Percentiles rank a stretch among this genome's conserved stretches.
phyloP scores from a whole-genome alignment of 2,888 invertebrate genomes.

The Luperina testacea region DNA sequence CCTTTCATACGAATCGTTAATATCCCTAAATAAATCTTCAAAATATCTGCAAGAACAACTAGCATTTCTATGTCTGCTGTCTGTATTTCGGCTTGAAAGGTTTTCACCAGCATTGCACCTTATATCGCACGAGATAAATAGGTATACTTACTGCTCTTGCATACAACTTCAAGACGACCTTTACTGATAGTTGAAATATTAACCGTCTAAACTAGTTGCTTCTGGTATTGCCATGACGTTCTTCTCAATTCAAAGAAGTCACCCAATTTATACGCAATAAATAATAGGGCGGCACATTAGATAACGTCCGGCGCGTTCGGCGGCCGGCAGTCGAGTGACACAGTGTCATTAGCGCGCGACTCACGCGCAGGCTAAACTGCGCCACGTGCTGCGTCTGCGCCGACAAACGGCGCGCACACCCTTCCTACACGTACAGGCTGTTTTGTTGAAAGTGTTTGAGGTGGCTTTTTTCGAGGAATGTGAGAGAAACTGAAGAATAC shows the following conservation, averaged over 20 bases:
- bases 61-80: neutral
- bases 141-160: too few relatives aligned
- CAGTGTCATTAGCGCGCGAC: slow-evolving; percentile 84
- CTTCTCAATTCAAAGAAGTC: slow-evolving; percentile 39
- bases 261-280: slow-evolving; percentile 56
- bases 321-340: slow-evolving; percentile 74
- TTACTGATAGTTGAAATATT: neutral
- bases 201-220: neutral
- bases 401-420: slow-evolving; percentile 76
- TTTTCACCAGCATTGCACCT: neutral
- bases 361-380: slow-evolving; percentile 87
- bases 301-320: slow-evolving; percentile 70
- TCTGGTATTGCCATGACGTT: neutral
- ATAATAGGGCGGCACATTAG: slow-evolving; percentile 60
- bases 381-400: slow-evolving; percentile 82
- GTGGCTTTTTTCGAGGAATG: slow-evolving; percentile 37
- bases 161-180: neutral
- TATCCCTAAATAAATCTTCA: too few relatives aligned
- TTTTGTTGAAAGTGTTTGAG: slow-evolving; percentile 51
- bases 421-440: slow-evolving; percentile 76
- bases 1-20: neutral
- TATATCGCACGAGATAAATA: too few relatives aligned
- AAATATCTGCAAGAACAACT: too few relatives aligned
- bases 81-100: neutral
- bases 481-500: neutral